Evolutionary conservation across 2,113 vertebrate species (phyloP).

Genomic region (Cinclus mexicanus): DNA sequence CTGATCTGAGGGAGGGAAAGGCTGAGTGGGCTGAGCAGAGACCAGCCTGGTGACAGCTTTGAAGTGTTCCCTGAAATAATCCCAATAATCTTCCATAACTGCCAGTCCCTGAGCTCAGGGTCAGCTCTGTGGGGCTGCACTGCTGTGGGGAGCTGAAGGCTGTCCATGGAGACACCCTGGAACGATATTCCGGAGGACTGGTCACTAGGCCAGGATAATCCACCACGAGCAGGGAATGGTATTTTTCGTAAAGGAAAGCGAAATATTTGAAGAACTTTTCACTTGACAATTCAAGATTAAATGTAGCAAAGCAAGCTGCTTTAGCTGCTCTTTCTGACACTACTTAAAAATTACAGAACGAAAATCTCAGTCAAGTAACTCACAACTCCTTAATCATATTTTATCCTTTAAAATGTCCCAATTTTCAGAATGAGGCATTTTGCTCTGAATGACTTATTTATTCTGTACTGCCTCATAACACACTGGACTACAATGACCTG

Average conservation of each 20-base stretch:
- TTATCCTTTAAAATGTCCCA: not conserved
- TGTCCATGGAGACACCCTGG: not conserved
- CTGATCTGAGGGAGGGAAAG: not conserved
- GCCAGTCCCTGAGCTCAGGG: rapidly evolving
- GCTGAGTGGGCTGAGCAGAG: not conserved
- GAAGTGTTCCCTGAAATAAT: not conserved
- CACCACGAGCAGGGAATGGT: not conserved
- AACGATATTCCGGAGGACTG: not conserved
- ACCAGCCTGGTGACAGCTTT: not conserved
- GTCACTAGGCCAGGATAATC: not conserved
- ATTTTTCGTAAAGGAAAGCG: not conserved
- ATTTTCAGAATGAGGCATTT: not conserved
- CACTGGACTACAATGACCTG: not conserved
- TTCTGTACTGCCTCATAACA: not conserved
- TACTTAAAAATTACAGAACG: not conserved
- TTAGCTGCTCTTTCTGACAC: not conserved
- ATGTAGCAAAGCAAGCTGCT: not conserved
- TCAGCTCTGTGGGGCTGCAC: not conserved
- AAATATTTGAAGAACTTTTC: not conserved
- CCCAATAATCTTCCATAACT: not conserved
- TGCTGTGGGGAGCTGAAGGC: not conserved
- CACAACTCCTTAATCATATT: not conserved
- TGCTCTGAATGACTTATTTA: not conserved
- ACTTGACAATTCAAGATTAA: not conserved
- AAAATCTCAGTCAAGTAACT: not conserved